phyloP scores from a whole-genome alignment of 1,140 invertebrate genomes.

The Halyomorpha halys region DNA sequence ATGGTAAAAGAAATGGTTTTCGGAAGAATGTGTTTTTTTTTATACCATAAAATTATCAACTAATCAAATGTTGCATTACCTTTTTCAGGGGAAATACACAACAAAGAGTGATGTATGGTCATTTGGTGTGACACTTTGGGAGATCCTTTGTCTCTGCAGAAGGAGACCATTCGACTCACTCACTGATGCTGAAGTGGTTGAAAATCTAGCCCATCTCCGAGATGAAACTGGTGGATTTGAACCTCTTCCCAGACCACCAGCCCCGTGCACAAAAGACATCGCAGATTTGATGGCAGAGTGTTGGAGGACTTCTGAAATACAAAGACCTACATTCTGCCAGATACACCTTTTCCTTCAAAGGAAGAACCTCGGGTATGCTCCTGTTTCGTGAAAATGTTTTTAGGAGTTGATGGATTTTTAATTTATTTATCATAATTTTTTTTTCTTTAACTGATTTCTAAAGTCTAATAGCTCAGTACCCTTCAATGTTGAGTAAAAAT shows the following conservation, averaged over 20 bases:
- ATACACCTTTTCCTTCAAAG: slow-evolving; percentile 78
- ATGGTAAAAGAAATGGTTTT: too few relatives aligned
- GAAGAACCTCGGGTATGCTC: slow-evolving; percentile 66
- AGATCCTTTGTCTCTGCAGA: slow-evolving; percentile 59
- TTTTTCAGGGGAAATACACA: slow-evolving; percentile 42
- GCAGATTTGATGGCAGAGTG: slow-evolving; percentile 85
- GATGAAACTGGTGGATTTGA: slow-evolving; percentile 47
- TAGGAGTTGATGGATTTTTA: too few relatives aligned
- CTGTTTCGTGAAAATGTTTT: slow-evolving; percentile 31
- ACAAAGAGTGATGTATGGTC: slow-evolving; percentile 58
- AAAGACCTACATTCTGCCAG: slow-evolving; percentile 74
- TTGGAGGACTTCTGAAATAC: slow-evolving; percentile 68
- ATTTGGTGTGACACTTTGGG: slow-evolving; percentile 65
- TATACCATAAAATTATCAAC: not conserved
- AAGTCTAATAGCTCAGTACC: too few relatives aligned
- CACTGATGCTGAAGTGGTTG: slow-evolving; percentile 57
- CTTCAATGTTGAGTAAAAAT: too few relatives aligned
- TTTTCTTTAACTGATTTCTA: too few relatives aligned
- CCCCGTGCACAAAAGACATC: slow-evolving; percentile 58
- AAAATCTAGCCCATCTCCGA: slow-evolving; percentile 55
- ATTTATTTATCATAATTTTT: too few relatives aligned
- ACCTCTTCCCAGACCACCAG: slow-evolving; percentile 51
- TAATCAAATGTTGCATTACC: not conserved
- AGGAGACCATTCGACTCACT: slow-evolving; percentile 58
- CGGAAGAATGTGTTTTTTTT: not conserved